These are phyloP conservation scores for Pandion haliaetus DNA, from an alignment of 2,113 vertebrate species.

Conservation along the genomic window DNA sequence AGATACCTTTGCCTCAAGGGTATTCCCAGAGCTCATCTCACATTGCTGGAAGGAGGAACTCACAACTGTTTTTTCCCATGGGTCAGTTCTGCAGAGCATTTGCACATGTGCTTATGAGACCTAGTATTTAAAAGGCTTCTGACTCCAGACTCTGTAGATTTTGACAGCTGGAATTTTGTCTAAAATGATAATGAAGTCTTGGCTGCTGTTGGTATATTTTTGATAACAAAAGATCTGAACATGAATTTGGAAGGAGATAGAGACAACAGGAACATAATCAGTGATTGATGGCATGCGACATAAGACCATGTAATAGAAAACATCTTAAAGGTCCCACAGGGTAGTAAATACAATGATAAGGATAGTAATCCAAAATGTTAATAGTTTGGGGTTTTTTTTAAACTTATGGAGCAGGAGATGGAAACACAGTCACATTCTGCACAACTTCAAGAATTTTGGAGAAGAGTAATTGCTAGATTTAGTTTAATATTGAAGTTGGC, in stretches of 20 bases:
- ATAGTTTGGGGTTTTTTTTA: not conserved
- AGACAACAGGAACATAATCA: not conserved
- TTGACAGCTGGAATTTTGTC: not conserved
- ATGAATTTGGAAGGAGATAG: not conserved
- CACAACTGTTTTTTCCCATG: not conserved
- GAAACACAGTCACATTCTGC: not conserved
- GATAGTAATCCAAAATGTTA: not conserved
- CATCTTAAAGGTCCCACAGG: not conserved
- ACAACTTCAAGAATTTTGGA: not conserved
- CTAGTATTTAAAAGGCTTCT: not conserved
- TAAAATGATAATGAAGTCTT: not conserved
- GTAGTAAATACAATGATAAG: not conserved
- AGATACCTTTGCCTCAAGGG: not conserved
- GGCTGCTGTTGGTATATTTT: not conserved
- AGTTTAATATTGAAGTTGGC: not conserved
- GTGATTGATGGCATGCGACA: not conserved
- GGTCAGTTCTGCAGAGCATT: not conserved
- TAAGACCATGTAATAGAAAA: slow-evolving; percentile 1
- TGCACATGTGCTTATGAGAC: not conserved
- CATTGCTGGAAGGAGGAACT: not conserved
- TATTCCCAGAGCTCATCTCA: not conserved
- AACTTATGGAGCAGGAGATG: not conserved
- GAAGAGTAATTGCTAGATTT: not conserved
- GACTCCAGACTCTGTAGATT: not conserved
- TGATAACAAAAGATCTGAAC: not conserved